A percentile compares a stretch with the other conserved stretches of the same genome.
Evolutionary conservation across 2,888 invertebrate species (phyloP).

Genomic region (Gryllus longicercus): DNA sequence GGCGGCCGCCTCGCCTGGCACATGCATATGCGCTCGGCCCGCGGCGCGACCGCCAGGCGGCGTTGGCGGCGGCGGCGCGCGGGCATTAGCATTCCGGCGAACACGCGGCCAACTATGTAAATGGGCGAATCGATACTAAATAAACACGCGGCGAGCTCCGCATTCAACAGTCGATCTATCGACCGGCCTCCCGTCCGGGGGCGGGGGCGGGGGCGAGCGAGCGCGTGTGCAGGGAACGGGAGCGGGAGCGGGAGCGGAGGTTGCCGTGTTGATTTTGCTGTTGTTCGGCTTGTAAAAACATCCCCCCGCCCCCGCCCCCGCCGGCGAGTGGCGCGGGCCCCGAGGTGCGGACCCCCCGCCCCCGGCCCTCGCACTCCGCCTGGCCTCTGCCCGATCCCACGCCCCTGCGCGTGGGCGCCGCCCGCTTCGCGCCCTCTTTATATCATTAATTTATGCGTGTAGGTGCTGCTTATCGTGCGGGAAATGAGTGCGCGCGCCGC

Average conservation of each 20-base stretch:
- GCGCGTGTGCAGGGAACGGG: background rate
- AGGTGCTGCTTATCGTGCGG: background rate
- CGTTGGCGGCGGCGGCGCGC: background rate
- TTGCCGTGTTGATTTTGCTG: background rate
- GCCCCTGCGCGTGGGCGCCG: background rate
- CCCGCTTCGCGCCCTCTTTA: background rate
- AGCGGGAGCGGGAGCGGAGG: background rate
- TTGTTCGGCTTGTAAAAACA: constrained; percentile 17
- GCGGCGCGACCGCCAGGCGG: background rate
- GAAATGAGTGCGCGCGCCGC: background rate
- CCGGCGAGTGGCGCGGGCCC: too few relatives aligned
- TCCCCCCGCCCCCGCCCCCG: background rate
- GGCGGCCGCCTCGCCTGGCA: too few relatives aligned
- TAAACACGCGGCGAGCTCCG: constrained; percentile 10
- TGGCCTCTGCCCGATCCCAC: background rate
- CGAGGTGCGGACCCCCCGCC: too few relatives aligned
- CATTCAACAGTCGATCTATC: constrained; percentile 17
- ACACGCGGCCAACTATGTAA: constrained; percentile 17
- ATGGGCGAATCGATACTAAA: constrained; percentile 8
- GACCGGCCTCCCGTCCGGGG: background rate
- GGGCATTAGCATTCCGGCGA: constrained; percentile 1
- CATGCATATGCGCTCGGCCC: background rate
- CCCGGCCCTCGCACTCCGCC: too few relatives aligned
- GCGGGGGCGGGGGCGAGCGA: background rate
- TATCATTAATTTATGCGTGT: background rate